Percentiles rank a stretch among this genome's conserved stretches.
phyloP scores from a whole-genome alignment of 2,113 vertebrate species.

The Phalacrocorax aristotelis region DNA sequence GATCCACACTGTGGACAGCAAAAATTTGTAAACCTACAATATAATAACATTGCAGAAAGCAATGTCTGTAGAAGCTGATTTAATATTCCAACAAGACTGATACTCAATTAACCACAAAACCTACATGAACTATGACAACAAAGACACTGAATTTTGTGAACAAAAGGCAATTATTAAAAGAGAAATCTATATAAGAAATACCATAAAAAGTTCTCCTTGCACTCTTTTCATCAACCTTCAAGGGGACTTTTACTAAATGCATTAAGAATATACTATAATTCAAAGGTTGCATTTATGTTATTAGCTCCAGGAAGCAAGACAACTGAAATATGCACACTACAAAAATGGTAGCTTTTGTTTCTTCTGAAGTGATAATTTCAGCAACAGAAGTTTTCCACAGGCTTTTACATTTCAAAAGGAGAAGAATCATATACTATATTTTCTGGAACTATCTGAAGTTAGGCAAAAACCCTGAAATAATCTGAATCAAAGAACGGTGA shows the following conservation, averaged over 20 bases:
- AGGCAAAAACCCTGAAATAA: neutral
- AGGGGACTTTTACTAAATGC: neutral
- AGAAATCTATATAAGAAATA: neutral
- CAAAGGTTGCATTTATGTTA: slow-evolving; percentile 5
- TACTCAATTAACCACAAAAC: neutral
- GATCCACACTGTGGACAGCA: neutral
- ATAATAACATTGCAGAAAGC: neutral
- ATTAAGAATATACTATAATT: neutral
- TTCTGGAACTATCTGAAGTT: neutral
- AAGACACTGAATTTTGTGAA: neutral
- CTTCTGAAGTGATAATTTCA: neutral
- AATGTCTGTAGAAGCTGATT: neutral
- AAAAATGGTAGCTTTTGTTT: neutral
- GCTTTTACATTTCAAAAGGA: neutral
- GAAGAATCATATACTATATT: neutral
- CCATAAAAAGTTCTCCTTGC: neutral
- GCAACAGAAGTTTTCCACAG: neutral
- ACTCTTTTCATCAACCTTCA: slow-evolving; percentile 40
- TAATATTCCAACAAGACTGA: neutral
- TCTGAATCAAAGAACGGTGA: neutral
- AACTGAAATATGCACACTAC: neutral
- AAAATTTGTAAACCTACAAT: neutral
- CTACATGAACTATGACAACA: neutral
- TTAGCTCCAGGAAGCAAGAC: neutral
- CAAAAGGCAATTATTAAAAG: slow-evolving; percentile 9